Percentiles rank a stretch among this genome's conserved stretches.
Conservation (phyloP, 2,113 vertebrate genomes). For the Ceuthmochares aereus region DNA sequence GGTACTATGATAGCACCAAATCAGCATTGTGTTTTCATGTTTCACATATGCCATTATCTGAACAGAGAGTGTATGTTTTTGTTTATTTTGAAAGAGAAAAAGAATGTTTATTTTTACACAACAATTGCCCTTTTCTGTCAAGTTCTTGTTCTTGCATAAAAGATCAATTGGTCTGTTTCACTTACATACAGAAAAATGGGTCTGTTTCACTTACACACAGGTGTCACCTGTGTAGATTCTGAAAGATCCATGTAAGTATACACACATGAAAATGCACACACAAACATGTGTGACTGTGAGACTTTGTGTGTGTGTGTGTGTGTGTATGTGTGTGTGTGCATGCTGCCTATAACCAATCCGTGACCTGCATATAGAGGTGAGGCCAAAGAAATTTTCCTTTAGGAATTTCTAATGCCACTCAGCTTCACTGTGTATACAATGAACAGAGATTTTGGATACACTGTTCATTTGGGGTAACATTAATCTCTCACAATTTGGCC, state of each 20-base stretch:
- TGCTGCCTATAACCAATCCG: neutral
- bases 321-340: too few relatives aligned
- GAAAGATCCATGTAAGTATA: neutral
- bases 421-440: neutral
- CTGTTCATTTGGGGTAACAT: neutral
- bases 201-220: neutral
- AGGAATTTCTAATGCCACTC: too few relatives aligned
- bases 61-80: neutral
- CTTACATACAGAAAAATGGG: neutral
- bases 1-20: neutral
- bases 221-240: neutral
- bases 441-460: neutral
- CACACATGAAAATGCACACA: accelerated
- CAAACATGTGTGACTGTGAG: too few relatives aligned
- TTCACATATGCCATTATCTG: neutral
- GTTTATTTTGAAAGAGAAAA: neutral
- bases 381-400: neutral
- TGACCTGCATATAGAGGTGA: neutral
- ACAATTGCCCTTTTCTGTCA: neutral
- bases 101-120: neutral
- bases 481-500: neutral
- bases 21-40: neutral
- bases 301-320: too few relatives aligned
- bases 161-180: neutral
- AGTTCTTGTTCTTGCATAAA: neutral